A percentile compares a stretch with the other conserved stretches of the same genome.
These are phyloP conservation scores for Fringilla coelebs DNA, from an alignment of 2,797 vertebrate species.

Conservation along the genomic window DNA sequence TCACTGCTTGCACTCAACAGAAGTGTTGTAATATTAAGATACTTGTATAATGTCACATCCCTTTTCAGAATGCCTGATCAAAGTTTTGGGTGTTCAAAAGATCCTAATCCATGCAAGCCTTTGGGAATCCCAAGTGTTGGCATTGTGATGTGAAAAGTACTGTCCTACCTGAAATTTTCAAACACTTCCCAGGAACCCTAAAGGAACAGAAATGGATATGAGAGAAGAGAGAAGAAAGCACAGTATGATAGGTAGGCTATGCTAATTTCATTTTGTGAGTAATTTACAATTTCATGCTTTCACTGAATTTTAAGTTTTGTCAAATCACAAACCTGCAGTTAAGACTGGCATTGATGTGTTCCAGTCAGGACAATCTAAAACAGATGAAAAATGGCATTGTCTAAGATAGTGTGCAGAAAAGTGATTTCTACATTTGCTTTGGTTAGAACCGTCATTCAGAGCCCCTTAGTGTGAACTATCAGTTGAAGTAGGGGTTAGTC, in stretches of 20 bases:
- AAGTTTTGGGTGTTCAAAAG: neutral
- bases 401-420: neutral
- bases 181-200: neutral
- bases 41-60: neutral
- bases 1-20: neutral
- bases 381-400: conserved; percentile 6
- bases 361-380: neutral
- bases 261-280: neutral
- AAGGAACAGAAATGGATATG: neutral
- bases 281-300: conserved; percentile 23
- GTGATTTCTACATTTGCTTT: neutral
- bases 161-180: neutral
- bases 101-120: neutral
- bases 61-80: neutral
- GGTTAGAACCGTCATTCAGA: neutral
- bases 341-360: neutral
- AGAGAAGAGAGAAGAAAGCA: neutral
- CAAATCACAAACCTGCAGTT: conserved; percentile 4
- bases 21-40: neutral
- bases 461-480: neutral
- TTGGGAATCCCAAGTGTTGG: neutral
- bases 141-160: neutral
- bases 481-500: neutral
- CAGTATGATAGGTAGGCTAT: neutral
- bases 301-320: conserved; percentile 35